Conservation (phyloP, 2,113 vertebrate genomes). For the Mellivora capensis region DNA sequence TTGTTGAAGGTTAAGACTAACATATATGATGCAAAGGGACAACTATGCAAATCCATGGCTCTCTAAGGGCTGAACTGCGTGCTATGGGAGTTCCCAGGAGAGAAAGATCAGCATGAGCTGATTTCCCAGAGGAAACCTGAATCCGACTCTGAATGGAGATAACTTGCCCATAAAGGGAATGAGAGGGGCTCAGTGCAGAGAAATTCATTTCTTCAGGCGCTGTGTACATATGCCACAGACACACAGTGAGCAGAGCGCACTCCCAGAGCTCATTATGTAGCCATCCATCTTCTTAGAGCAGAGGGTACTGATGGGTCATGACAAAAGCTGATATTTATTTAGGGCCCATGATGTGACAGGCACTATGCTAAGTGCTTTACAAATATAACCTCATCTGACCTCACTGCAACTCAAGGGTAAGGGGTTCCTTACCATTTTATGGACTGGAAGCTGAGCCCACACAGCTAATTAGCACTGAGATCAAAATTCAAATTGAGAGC, state of each 20-base stretch:
- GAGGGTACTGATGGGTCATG: background rate
- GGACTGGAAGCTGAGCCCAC: background rate
- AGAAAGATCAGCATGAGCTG: background rate
- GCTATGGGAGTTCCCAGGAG: background rate
- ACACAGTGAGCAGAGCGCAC: background rate
- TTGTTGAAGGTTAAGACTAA: background rate
- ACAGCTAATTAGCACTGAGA: background rate
- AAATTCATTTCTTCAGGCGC: background rate
- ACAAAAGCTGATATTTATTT: background rate
- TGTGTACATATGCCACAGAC: background rate
- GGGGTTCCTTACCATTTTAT: background rate
- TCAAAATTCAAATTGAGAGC: background rate
- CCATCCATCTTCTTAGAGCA: background rate
- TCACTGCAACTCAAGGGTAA: background rate
- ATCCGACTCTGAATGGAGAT: background rate
- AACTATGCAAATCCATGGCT: background rate
- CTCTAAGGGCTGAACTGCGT: background rate
- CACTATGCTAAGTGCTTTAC: background rate
- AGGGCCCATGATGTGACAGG: background rate
- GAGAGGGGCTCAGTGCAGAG: background rate
- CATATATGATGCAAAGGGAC: rapidly evolving
- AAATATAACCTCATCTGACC: background rate
- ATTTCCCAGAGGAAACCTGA: background rate
- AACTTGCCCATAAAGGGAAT: background rate
- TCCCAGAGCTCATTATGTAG: background rate